Conservation (phyloP, 2,113 vertebrate genomes). For the Chaetorhynchus papuensis region DNA sequence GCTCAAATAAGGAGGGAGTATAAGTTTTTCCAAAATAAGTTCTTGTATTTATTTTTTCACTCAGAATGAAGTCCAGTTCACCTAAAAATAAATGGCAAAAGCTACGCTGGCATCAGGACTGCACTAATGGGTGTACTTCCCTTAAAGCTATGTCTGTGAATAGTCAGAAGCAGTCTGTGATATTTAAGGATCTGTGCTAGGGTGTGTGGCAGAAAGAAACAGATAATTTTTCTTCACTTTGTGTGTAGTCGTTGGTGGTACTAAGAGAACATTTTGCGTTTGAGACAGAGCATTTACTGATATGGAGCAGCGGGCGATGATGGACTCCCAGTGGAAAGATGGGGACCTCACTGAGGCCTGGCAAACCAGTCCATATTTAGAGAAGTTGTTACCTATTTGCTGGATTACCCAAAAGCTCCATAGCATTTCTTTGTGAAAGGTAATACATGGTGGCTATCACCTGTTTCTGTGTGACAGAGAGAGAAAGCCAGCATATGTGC, state of each 20-base stretch:
- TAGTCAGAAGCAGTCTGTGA: neutral
- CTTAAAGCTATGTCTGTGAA: neutral
- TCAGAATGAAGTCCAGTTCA: neutral
- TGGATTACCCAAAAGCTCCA: neutral
- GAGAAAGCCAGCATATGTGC: neutral
- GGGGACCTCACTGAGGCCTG: neutral
- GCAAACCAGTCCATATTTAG: neutral
- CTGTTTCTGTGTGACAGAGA: neutral
- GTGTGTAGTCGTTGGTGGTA: neutral
- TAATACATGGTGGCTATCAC: neutral
- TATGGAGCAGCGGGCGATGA: neutral
- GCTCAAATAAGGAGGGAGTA: neutral
- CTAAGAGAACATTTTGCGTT: neutral
- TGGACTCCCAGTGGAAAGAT: neutral
- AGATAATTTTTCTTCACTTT: neutral
- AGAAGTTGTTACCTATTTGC: neutral
- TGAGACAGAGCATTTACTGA: neutral
- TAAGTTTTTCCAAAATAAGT: neutral
- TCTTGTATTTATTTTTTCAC: neutral
- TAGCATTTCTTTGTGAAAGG: neutral
- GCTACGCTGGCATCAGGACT: neutral
- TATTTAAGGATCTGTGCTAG: neutral
- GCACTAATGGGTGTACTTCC: neutral
- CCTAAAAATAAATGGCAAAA: conserved; percentile 47
- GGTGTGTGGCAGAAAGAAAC: neutral